Conservation (phyloP, 2,113 vertebrate genomes). For the Sorex fumeus region DNA sequence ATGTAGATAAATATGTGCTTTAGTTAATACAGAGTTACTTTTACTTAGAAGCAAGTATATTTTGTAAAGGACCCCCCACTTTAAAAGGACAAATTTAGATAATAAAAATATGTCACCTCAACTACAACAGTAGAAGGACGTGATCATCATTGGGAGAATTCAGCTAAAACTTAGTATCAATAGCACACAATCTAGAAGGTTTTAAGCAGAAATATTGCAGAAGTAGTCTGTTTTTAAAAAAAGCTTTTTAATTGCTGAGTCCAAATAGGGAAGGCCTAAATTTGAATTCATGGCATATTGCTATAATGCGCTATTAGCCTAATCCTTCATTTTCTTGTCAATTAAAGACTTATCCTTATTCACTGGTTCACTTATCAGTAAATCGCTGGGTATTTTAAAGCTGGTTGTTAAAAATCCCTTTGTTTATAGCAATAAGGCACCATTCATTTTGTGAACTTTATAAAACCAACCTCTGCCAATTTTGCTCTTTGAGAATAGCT, state of each 20-base stretch:
- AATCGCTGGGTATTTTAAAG: slow-evolving; percentile 91
- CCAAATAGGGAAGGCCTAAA: slow-evolving; percentile 86
- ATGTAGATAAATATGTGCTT: not conserved
- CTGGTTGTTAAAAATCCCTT: slow-evolving; percentile 91
- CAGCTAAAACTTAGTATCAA: slow-evolving; percentile 73
- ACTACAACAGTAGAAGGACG: not conserved
- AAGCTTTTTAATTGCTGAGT: slow-evolving; percentile 78
- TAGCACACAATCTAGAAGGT: slow-evolving; percentile 83
- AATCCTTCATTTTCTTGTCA: slow-evolving; percentile 93
- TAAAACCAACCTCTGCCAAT: slow-evolving; percentile 92
- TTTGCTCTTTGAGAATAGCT: slow-evolving; percentile 92
- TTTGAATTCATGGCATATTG: slow-evolving; percentile 90
- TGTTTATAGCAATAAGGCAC: slow-evolving; percentile 92
- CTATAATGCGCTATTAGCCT: slow-evolving; percentile 89
- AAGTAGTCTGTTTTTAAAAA: slow-evolving; percentile 81
- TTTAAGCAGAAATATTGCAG: slow-evolving; percentile 86
- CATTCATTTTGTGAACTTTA: slow-evolving; percentile 92
- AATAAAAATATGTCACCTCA: not conserved
- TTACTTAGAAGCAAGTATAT: slow-evolving; percentile 30
- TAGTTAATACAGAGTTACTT: slow-evolving; percentile 17
- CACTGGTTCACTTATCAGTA: slow-evolving; percentile 91
- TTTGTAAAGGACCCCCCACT: not conserved
- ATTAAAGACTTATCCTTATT: slow-evolving; percentile 92
- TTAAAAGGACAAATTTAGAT: slow-evolving; percentile 47
- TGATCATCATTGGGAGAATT: slow-evolving; percentile 58